Evolutionary conservation across 2,888 invertebrate genomes (phyloP), one percentile per base, ranked within the genome.

Genomic region (Leucozona laternaria): DNA sequence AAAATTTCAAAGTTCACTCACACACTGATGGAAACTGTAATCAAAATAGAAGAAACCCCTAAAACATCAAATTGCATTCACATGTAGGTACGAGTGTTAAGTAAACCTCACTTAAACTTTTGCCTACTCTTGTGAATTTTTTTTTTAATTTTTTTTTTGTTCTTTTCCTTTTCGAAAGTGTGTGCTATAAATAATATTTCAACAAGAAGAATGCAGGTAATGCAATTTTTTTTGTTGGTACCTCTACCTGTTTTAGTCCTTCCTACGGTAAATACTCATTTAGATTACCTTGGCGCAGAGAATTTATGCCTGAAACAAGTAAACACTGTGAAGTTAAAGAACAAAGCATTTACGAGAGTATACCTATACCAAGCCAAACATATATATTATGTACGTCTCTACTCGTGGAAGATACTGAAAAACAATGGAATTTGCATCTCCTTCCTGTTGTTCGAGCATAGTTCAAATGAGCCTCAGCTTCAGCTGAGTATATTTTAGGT

Each of bases 381-480:
- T n/a, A n/a, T n/a, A n/a, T n/a, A n/a, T n/a, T 53, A 15, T 22
- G 7, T 28, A 10, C 15, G 6, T 13, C 3, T 53, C n/a, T 55
- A 2, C 8, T 28, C n/a, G 28, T 55, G 28, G 57, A 57, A 48
- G 64, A 48, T 66, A 64, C 45, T 20, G 68, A 64, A 86, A 81
- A 78, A 81, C 81, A 81, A 64, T 60, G 73, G 58, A 81, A 81
- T 86, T 78, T 85, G 85, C 81, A 85, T 85, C 81, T 73, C 73
- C 77, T 78, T 81, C 78, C 85, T 68, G 81, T 68, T 71, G 53
- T 7, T 48, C 31, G 17, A 66, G 48, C 45, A 48, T 31, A 66
- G 64, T 66, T 48, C 17, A 48, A 66, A 62, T 55, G 76, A 58
- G 50, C 48, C 55, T 50, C 57, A 68, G 31, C 66, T 31, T 50